Evolutionary conservation across 2,797 vertebrate species (phyloP).

Genomic region (Rhinella marina): DNA sequence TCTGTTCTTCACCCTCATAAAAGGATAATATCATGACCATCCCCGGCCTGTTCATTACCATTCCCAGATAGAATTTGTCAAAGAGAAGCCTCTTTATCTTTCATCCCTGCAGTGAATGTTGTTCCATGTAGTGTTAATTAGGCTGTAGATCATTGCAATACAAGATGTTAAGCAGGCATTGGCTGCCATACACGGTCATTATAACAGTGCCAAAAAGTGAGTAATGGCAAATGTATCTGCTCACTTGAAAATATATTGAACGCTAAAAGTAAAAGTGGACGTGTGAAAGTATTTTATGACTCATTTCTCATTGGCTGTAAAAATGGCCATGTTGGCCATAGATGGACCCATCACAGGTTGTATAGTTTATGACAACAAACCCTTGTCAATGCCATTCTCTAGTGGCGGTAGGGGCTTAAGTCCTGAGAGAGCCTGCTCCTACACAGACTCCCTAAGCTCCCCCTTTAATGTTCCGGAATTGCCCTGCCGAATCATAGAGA

Average conservation of each 20-base stretch:
- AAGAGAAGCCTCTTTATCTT: conserved; percentile 52
- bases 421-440: too few species aligned
- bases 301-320: not conserved
- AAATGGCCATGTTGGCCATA: not conserved
- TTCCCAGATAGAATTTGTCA: conserved; percentile 68
- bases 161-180: conserved; percentile 67
- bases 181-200: conserved; percentile 63
- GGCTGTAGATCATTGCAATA: conserved; percentile 67
- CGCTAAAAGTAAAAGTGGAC: not conserved
- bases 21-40: conserved; percentile 77
- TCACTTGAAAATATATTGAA: conserved; percentile 21
- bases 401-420: too few species aligned
- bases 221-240: conserved; percentile 67
- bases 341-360: not conserved
- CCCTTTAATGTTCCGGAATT: too few species aligned
- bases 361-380: too few species aligned
- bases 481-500: too few species aligned
- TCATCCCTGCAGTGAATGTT: conserved; percentile 53
- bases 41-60: conserved; percentile 70
- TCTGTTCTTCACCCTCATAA: conserved; percentile 79
- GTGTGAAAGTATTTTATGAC: not conserved
- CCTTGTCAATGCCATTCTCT: too few species aligned
- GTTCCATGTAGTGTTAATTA: conserved; percentile 66
- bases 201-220: conserved; percentile 68
- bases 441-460: too few species aligned